Evolutionary conservation across 2,888 invertebrate species (phyloP).

Genomic region (Acleris literana): DNA sequence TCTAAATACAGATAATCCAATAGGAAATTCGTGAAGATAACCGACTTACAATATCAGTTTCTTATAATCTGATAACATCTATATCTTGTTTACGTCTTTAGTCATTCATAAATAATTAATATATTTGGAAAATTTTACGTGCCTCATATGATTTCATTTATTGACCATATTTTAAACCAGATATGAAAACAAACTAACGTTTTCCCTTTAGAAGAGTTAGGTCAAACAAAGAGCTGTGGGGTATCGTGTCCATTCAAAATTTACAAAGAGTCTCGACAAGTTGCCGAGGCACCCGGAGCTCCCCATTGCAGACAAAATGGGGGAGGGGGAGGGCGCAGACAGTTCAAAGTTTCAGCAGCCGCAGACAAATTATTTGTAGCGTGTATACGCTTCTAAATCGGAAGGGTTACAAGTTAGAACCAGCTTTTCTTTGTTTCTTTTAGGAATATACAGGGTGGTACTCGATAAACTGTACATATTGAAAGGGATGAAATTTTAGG

Average conservation of each 20-base stretch:
- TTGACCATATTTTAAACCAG: background rate
- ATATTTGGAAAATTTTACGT: background rate
- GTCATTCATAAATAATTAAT: constrained; percentile 16
- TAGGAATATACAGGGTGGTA: too few relatives aligned
- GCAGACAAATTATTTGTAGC: constrained; percentile 49
- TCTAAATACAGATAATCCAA: constrained; percentile 26
- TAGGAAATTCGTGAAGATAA: constrained; percentile 1
- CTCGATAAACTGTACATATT: too few relatives aligned
- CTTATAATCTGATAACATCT: constrained; percentile 15
- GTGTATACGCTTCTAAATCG: constrained; percentile 49
- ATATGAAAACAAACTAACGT: too few relatives aligned
- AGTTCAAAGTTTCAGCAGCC: constrained; percentile 64
- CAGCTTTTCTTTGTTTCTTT: too few relatives aligned
- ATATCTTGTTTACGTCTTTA: constrained; percentile 18
- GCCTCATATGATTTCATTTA: background rate
- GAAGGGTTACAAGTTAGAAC: constrained; percentile 37
- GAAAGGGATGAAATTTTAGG: too few relatives aligned
- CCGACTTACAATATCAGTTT: background rate
- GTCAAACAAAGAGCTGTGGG: too few relatives aligned
- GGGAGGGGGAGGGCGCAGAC: constrained; percentile 30
- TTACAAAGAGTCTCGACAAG: constrained; percentile 13
- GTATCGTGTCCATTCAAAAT: constrained; percentile 4
- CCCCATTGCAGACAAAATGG: constrained; percentile 25
- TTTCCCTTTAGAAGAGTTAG: too few relatives aligned
- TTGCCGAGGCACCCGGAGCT: constrained; percentile 5